Conservation (phyloP, 2,797 vertebrate species). For the Lophotriccus pileatus region DNA sequence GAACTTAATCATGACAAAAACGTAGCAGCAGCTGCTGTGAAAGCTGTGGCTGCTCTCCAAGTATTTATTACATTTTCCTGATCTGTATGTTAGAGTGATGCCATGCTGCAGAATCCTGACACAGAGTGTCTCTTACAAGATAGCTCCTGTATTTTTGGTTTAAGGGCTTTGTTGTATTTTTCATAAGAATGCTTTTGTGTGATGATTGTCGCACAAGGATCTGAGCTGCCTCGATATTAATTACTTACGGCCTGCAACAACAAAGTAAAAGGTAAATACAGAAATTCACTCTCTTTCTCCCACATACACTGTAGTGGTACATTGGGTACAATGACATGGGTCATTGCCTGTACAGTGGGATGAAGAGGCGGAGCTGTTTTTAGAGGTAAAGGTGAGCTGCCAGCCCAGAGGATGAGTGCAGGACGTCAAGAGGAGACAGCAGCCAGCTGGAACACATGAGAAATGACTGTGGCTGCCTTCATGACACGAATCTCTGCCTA, state of each 20-base stretch:
- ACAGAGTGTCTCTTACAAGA: conserved; percentile 5
- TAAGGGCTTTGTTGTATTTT: conserved; percentile 53
- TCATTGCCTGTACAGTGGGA: neutral
- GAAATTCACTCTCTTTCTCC: neutral
- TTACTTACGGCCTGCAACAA: neutral
- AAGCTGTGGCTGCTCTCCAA: conserved; percentile 58
- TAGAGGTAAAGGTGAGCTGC: neutral
- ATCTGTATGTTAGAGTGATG: conserved; percentile 7
- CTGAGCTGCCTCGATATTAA: neutral
- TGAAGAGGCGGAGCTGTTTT: neutral
- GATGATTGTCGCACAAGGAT: neutral
- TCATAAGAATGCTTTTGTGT: neutral
- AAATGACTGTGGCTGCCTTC: neutral
- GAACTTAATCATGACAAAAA: conserved; percentile 46
- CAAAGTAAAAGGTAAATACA: neutral
- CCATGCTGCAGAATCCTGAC: conserved; percentile 12
- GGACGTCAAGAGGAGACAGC: neutral
- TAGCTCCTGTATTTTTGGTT: neutral
- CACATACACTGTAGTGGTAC: neutral
- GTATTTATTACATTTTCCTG: conserved; percentile 31
- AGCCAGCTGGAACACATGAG: neutral
- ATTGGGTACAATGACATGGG: too few relatives aligned
- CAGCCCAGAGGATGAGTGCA: neutral
- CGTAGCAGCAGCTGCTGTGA: conserved; percentile 47
- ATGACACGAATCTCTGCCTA: neutral